These are phyloP conservation scores for Onychomys leucogaster DNA, from an alignment of 2,797 vertebrate genomes.

Conservation along the genomic window DNA sequence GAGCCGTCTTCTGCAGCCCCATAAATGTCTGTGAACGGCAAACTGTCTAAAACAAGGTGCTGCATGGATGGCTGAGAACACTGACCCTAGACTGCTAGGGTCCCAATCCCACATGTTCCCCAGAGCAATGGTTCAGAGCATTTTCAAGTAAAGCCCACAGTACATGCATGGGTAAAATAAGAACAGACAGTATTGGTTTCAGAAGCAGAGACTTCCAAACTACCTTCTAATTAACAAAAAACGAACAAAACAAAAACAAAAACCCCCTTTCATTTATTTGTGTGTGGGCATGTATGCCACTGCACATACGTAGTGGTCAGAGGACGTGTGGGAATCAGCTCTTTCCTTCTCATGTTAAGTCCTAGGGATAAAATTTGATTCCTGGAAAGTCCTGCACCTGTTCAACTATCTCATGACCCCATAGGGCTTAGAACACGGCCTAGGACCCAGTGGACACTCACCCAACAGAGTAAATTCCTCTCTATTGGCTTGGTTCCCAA, in stretches of 20 bases:
- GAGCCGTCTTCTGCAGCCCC: neutral
- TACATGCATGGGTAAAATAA: neutral
- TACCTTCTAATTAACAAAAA: neutral
- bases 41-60: neutral
- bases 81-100: neutral
- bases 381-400: no score
- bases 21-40: neutral
- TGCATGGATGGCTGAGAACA: neutral
- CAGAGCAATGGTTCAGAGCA: rapidly evolving
- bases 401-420: neutral
- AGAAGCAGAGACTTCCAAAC: neutral
- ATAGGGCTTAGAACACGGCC: neutral
- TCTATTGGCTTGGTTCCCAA: no score
- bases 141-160: rapidly evolving
- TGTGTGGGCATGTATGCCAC: neutral
- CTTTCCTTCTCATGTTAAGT: neutral
- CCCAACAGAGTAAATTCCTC: neutral
- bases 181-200: no score
- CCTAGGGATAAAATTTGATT: neutral
- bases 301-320: neutral
- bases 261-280: neutral
- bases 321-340: neutral
- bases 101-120: neutral
- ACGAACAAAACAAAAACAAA: neutral
- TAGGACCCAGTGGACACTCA: neutral